Evolutionary conservation across 2,797 vertebrate species (phyloP).

Genomic region (Chrysocyon brachyurus): DNA sequence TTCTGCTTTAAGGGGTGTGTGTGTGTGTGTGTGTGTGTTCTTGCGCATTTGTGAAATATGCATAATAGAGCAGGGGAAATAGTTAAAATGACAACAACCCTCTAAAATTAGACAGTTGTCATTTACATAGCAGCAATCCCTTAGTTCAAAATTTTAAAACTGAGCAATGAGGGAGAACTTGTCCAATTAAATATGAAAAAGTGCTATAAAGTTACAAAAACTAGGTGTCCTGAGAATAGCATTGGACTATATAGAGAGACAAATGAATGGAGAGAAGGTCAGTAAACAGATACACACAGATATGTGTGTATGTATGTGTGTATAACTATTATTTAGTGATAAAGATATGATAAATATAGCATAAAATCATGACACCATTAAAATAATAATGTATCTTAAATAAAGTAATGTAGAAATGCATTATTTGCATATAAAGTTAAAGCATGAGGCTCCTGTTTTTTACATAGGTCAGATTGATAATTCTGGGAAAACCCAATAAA

Average conservation of each 20-base stretch:
- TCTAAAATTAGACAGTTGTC: not conserved
- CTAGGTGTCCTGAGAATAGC: not conserved
- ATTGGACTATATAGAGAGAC: not conserved
- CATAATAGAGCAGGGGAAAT: not conserved
- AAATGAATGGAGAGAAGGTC: not conserved
- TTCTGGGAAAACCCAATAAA: not conserved
- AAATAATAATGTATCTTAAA: not conserved
- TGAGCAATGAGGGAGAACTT: not conserved
- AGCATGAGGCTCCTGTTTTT: not conserved
- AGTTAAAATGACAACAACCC: not conserved
- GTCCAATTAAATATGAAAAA: not conserved
- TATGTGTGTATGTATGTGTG: not conserved
- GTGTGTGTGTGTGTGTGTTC: not conserved
- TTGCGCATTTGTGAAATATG: not conserved
- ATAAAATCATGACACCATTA: slow-evolving; percentile 23
- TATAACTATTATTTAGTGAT: not conserved
- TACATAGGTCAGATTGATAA: not conserved
- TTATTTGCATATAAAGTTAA: not conserved
- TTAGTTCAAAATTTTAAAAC: not conserved
- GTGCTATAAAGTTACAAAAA: not conserved
- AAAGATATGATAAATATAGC: not conserved
- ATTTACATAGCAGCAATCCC: not conserved
- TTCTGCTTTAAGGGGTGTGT: not conserved
- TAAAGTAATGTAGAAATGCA: not conserved
- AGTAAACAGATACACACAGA: not conserved